phyloP scores from a whole-genome alignment of 2,888 invertebrate genomes.

The Lithosia quadra region DNA sequence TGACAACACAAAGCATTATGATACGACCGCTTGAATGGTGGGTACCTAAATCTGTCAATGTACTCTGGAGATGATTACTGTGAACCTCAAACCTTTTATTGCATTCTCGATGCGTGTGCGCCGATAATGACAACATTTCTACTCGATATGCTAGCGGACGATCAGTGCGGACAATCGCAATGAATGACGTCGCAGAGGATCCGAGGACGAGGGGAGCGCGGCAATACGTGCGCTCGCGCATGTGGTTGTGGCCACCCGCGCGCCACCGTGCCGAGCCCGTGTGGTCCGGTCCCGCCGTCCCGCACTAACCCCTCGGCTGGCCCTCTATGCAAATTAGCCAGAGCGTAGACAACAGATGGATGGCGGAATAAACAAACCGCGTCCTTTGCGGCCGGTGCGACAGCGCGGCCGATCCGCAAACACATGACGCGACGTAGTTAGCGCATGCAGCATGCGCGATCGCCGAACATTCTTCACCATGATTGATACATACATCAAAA shows the following conservation, averaged over 20 bases:
- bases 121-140: constrained; percentile 84
- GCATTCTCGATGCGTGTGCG: constrained; percentile 78
- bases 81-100: constrained; percentile 70
- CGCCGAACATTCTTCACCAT: constrained; percentile 12
- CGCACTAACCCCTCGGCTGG: constrained; percentile 54
- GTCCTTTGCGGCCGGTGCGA: constrained; percentile 74
- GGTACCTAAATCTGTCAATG: constrained; percentile 68
- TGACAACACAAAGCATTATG: constrained; percentile 59
- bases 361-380: constrained; percentile 86
- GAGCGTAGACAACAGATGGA: constrained; percentile 86
- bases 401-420: constrained; percentile 15
- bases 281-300: constrained; percentile 80
- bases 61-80: constrained; percentile 64
- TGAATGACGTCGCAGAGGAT: constrained; percentile 81
- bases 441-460: constrained; percentile 28
- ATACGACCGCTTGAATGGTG: constrained; percentile 55
- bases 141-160: constrained; percentile 81
- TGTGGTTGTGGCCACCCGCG: constrained; percentile 86
- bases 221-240: constrained; percentile 79
- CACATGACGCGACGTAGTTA: constrained; percentile 46
- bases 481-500: constrained; percentile 36
- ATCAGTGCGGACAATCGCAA: constrained; percentile 83
- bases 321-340: constrained; percentile 87
- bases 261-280: constrained; percentile 84
- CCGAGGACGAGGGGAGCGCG: constrained; percentile 62